These are phyloP conservation scores for Zaprionus vittiger DNA, from an alignment of 1,140 invertebrate species.

Conservation along the genomic window DNA sequence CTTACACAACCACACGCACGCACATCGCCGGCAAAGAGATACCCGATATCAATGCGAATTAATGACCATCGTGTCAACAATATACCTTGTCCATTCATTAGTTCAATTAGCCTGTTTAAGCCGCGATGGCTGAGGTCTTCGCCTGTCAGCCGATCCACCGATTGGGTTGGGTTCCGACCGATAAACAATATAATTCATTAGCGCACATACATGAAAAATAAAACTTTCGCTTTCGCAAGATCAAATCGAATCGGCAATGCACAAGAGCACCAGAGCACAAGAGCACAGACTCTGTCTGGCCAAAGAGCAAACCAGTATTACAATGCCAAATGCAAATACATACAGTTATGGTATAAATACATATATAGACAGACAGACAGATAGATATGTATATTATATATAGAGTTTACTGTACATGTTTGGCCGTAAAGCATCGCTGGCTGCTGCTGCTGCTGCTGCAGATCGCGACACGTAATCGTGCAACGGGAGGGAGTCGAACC, in stretches of 20 bases:
- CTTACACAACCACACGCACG: conserved; percentile 9
- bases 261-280: conserved; percentile 13
- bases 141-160: conserved; percentile 33
- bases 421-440: conserved; percentile 59
- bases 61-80: conserved; percentile 63
- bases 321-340: conserved; percentile 80
- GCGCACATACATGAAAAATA: conserved; percentile 55
- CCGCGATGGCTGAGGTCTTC: background rate
- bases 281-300: background rate
- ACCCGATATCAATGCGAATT: conserved; percentile 48
- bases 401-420: conserved; percentile 17
- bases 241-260: conserved; percentile 72
- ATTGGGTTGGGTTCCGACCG: conserved; percentile 22
- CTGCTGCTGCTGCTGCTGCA: conserved; percentile 28
- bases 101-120: conserved; percentile 67
- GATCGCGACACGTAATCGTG: conserved; percentile 70
- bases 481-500: conserved; percentile 68
- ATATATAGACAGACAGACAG: conserved; percentile 39
- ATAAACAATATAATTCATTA: conserved; percentile 73
- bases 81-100: conserved; percentile 64
- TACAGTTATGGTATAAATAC: conserved; percentile 56
- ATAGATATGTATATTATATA: conserved; percentile 30
- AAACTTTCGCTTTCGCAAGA: conserved; percentile 80
- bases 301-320: conserved; percentile 65
- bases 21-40: conserved; percentile 17